Percentiles rank a stretch among this genome's conserved stretches.
Evolutionary conservation across 2,113 vertebrate genomes (phyloP).

Genomic region (Callithrix jacchus): DNA sequence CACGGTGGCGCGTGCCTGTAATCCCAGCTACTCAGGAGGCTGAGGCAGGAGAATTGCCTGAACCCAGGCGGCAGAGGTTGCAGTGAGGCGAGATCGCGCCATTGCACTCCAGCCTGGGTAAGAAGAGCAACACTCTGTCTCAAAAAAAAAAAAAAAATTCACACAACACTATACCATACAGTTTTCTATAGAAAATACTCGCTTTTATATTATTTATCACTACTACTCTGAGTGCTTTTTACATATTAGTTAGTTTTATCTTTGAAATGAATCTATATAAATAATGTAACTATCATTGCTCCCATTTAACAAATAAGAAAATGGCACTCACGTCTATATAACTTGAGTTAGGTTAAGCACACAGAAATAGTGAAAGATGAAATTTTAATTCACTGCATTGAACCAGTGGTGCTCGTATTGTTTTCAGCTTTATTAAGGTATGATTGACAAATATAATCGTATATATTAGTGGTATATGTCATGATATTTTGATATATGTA

Average conservation of each 20-base stretch:
- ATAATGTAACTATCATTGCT: neutral
- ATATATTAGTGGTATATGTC: neutral
- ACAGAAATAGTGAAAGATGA: neutral
- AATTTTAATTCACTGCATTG: slow-evolving; percentile 10
- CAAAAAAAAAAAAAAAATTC: neutral
- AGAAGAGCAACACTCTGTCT: too few species aligned
- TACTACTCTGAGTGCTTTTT: neutral
- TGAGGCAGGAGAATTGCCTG: too few species aligned
- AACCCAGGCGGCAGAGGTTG: too few species aligned
- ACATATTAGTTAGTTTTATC: neutral
- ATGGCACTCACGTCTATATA: neutral
- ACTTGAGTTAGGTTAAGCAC: neutral
- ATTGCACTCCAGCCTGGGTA: too few species aligned
- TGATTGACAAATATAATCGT: neutral
- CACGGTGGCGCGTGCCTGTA: too few species aligned
- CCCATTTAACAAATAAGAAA: neutral
- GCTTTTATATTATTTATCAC: neutral
- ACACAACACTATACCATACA: neutral
- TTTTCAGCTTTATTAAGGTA: neutral
- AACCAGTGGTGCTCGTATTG: neutral
- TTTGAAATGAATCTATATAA: neutral
- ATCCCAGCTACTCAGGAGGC: too few species aligned
- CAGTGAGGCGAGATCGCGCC: too few species aligned
- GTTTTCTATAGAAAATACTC: neutral
- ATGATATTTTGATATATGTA: neutral